Conservation (phyloP, 2,888 invertebrate species). For the Drosophila vallismaia region DNA sequence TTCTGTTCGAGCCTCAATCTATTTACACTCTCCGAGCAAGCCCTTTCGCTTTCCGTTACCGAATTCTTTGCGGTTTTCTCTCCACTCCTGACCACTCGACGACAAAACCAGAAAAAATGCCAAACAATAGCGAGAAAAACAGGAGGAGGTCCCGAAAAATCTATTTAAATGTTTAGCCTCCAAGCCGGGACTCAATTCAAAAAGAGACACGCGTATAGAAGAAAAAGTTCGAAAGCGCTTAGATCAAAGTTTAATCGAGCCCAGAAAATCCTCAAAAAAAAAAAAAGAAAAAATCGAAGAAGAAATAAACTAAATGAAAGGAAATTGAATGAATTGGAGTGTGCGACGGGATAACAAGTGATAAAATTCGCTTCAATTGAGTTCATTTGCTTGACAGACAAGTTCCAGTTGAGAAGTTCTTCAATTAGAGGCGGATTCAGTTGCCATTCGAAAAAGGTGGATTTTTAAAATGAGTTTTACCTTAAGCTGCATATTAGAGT, state of each 20-base stretch:
- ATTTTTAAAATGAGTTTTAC: not conserved
- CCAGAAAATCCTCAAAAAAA: slow-evolving; percentile 16
- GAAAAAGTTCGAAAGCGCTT: slow-evolving; percentile 27
- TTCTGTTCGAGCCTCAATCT: slow-evolving; percentile 17
- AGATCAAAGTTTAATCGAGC: slow-evolving; percentile 47
- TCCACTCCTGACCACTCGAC: slow-evolving; percentile 16
- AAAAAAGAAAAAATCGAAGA: not conserved
- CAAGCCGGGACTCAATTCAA: slow-evolving; percentile 11
- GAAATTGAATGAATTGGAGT: slow-evolving; percentile 29
- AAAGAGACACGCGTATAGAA: not conserved
- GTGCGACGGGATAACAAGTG: slow-evolving; percentile 23
- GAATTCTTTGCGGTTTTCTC: slow-evolving; percentile 8
- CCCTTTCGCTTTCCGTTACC: slow-evolving; percentile 5
- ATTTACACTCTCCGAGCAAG: slow-evolving; percentile 23
- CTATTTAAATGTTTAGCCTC: slow-evolving; percentile 35
- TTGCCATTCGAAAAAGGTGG: not conserved
- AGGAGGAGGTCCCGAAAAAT: slow-evolving; percentile 6
- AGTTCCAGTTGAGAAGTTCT: slow-evolving; percentile 8
- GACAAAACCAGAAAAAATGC: slow-evolving; percentile 15
- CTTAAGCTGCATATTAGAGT: too few species aligned
- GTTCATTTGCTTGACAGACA: slow-evolving; percentile 6
- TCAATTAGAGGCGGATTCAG: slow-evolving; percentile 3
- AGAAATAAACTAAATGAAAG: slow-evolving; percentile 7
- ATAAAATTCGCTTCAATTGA: slow-evolving; percentile 25
- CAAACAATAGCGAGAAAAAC: not conserved